These are phyloP conservation scores for Holothuria leucospilota DNA, from an alignment of 53 echinoderm and acorn worm genomes.

Conservation along the genomic window DNA sequence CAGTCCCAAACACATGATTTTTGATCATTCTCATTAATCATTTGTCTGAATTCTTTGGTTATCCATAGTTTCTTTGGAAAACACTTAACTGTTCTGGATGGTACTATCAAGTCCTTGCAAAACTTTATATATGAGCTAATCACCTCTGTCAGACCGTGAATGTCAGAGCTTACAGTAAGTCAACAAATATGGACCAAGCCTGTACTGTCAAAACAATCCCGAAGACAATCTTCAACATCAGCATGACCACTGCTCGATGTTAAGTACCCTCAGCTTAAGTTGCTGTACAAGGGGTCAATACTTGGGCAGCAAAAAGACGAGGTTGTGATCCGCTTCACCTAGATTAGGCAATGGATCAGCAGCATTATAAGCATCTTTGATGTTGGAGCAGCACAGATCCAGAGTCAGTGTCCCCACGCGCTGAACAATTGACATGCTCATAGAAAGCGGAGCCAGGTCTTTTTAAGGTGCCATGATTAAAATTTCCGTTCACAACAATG, in stretches of 20 bases:
- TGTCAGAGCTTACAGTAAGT: background rate
- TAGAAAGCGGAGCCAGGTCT: slow-evolving; percentile 24
- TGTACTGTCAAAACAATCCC: background rate
- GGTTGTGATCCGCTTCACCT: too few relatives aligned
- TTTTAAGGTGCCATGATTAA: too few relatives aligned
- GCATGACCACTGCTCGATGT: slow-evolving; percentile 1
- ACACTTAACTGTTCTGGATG: background rate
- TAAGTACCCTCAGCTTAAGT: background rate
- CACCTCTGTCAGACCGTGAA: slow-evolving; percentile 6
- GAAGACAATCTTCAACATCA: background rate
- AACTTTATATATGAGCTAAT: slow-evolving; percentile 37
- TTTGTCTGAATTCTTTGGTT: slow-evolving; percentile 28
- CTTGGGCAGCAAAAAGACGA: too few relatives aligned
- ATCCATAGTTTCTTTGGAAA: slow-evolving; percentile 56
- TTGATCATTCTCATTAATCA: slow-evolving; percentile 44
- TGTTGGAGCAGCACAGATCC: slow-evolving; percentile 5
- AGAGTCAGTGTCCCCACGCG: background rate
- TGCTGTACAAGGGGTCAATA: too few relatives aligned
- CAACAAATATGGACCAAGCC: slow-evolving; percentile 4
- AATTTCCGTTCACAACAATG: too few relatives aligned
- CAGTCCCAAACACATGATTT: background rate
- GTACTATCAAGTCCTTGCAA: too few relatives aligned
- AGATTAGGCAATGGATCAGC: background rate
- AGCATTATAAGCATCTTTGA: slow-evolving; percentile 8
- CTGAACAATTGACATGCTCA: slow-evolving; percentile 20